Conservation (phyloP, 2,113 vertebrate genomes). For the Hymenochirus boettgeri region DNA sequence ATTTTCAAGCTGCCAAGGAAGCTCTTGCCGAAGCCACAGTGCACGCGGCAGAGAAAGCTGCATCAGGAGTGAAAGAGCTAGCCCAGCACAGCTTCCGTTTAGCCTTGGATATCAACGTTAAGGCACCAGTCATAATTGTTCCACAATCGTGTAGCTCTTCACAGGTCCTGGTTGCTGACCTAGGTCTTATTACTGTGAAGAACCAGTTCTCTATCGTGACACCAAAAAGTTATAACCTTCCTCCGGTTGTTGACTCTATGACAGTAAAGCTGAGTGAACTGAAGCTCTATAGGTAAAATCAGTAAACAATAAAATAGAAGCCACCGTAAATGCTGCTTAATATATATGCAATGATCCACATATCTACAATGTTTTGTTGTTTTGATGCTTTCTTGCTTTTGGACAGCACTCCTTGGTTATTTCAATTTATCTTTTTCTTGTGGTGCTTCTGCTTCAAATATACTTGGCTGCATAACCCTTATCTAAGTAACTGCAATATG, state of each 20-base stretch:
- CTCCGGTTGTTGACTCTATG: conserved; percentile 87
- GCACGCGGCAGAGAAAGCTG: conserved; percentile 89
- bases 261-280: conserved; percentile 84
- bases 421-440: no score
- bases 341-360: no score
- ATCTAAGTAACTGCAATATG: no score
- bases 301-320: no score
- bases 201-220: conserved; percentile 77
- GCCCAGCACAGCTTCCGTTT: conserved; percentile 81
- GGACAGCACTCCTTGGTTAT: no score
- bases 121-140: conserved; percentile 89
- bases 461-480: no score
- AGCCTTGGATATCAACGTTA: conserved; percentile 80
- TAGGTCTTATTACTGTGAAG: conserved; percentile 84
- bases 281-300: conserved; percentile 83
- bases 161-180: conserved; percentile 89
- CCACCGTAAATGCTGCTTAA: no score
- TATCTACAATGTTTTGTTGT: no score
- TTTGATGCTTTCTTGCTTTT: no score
- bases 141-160: conserved; percentile 84
- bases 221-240: conserved; percentile 64
- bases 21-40: conserved; percentile 89
- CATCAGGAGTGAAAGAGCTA: conserved; percentile 85
- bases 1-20: conserved; percentile 89
- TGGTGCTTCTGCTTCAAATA: no score